Percentiles rank a stretch among this genome's conserved stretches.
Conservation (phyloP, 2,888 invertebrate species). For the Epistrophe grossulariae region DNA sequence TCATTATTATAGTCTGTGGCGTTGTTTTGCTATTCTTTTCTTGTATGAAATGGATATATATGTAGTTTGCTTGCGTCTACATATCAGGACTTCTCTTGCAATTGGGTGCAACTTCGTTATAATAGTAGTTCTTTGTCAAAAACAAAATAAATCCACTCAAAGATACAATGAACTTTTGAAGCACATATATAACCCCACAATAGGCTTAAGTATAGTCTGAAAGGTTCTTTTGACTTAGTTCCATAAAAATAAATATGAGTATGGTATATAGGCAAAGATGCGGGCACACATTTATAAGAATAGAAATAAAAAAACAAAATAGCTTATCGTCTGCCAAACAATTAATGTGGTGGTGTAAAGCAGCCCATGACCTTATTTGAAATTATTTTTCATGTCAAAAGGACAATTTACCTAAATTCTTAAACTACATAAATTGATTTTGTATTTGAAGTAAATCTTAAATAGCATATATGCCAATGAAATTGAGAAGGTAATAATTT, state of each 20-base stretch:
- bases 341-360: background rate
- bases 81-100: constrained; percentile 52
- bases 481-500: too few relatives aligned
- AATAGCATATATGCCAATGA: too few relatives aligned
- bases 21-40: constrained; percentile 41
- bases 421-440: background rate
- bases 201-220: constrained; percentile 53
- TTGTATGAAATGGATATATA: background rate
- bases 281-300: background rate
- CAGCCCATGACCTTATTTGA: constrained; percentile 53
- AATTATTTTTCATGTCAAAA: constrained; percentile 7
- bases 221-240: constrained; percentile 56
- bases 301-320: background rate
- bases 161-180: constrained; percentile 66
- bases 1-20: constrained; percentile 70
- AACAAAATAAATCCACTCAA: constrained; percentile 36
- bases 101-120: constrained; percentile 65
- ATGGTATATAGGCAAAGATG: background rate
- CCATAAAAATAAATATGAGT: constrained; percentile 9
- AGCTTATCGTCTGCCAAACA: constrained; percentile 18
- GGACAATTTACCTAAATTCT: background rate
- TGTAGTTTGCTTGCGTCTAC: constrained; percentile 19
- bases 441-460: too few relatives aligned
- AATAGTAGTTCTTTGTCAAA: constrained; percentile 53
- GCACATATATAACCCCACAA: constrained; percentile 34